Conservation (phyloP, 2,797 vertebrate species). For the Falco naumanni region DNA sequence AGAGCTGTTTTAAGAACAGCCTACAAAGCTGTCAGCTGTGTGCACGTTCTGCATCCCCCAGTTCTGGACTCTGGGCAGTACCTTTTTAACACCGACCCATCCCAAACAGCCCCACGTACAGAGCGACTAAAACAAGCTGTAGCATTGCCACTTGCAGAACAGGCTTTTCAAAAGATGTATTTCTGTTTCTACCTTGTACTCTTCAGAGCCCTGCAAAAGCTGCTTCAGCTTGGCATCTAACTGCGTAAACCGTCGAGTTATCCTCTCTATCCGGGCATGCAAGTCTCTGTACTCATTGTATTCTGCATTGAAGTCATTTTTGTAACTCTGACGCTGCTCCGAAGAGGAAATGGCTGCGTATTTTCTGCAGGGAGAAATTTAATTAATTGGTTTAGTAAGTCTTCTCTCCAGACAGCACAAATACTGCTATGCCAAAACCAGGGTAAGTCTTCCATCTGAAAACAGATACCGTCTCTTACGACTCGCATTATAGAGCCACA, state of each 20-base stretch:
- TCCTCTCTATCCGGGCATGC: constrained; percentile 92
- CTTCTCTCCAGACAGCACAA: neutral
- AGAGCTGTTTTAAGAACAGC: neutral
- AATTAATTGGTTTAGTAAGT: neutral
- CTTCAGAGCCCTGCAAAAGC: constrained; percentile 90
- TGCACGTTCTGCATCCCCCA: neutral
- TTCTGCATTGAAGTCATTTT: constrained; percentile 95
- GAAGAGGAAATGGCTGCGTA: constrained; percentile 88
- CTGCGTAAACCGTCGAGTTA: constrained; percentile 94
- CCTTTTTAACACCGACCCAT: accelerated
- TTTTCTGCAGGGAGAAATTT: constrained; percentile 80
- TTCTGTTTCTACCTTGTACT: constrained; percentile 87
- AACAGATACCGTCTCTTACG: accelerated
- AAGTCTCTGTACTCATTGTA: constrained; percentile 94
- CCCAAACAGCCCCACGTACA: accelerated
- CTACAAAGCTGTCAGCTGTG: neutral
- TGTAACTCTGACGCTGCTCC: constrained; percentile 96
- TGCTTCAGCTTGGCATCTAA: constrained; percentile 94
- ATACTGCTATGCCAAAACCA: no score
- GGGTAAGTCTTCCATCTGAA: no score
- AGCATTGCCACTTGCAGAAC: accelerated
- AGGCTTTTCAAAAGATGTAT: accelerated
- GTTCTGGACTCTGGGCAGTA: neutral
- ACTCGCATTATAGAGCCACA: accelerated
- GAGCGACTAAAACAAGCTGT: accelerated